Conservation (phyloP, 2,113 vertebrate genomes). For the Suricata suricatta region DNA sequence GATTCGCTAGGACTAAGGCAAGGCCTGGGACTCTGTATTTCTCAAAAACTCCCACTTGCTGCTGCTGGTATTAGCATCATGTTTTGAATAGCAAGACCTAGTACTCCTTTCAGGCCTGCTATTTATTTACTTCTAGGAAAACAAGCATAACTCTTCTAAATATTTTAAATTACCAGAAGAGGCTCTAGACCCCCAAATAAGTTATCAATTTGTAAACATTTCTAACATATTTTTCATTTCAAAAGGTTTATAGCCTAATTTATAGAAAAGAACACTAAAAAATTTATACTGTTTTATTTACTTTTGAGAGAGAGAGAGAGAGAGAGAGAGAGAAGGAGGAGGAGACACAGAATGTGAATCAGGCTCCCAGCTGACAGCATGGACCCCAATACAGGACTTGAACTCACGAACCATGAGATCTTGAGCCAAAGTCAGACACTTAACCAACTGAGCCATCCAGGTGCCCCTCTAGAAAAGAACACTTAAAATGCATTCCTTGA, state of each 20-base stretch:
- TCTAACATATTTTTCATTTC: neutral
- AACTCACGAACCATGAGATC: no score
- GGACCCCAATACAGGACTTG: no score
- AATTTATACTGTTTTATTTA: no score
- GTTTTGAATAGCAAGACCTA: neutral
- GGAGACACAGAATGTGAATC: no score
- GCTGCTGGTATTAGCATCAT: neutral
- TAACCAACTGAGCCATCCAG: no score
- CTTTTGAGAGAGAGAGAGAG: no score
- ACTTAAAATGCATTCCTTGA: neutral
- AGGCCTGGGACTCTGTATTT: neutral
- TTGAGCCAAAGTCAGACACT: no score
- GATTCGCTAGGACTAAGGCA: neutral
- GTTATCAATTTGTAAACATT: neutral
- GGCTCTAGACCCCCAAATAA: neutral
- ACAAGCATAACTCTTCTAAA: neutral
- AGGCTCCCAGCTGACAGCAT: no score
- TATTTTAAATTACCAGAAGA: neutral
- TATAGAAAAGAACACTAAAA: neutral
- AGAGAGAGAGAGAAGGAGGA: no score
- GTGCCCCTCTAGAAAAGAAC: neutral
- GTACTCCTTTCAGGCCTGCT: neutral
- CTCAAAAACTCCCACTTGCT: no score
- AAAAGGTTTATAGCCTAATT: neutral
- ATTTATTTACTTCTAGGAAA: neutral